Percentiles rank a stretch among this genome's conserved stretches.
Conservation (phyloP, 2,113 vertebrate species). For the Hepsetus odoe region DNA sequence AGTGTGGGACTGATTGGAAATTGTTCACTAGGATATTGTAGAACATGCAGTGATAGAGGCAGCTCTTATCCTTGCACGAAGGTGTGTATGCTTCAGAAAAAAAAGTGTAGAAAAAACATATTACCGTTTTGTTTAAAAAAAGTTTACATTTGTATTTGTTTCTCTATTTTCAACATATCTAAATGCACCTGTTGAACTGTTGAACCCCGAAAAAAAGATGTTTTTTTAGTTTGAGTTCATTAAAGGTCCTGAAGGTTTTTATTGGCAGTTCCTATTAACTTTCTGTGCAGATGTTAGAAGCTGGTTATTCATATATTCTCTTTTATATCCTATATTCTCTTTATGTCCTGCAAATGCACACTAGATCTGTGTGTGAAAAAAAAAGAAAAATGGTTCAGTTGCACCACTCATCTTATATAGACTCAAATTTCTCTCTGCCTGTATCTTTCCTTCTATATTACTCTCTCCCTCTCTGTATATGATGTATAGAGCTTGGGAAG, state of each 20-base stretch:
- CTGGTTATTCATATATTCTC: conserved; percentile 1
- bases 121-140: too few species aligned
- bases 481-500: conserved; percentile 14
- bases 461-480: conserved; percentile 11
- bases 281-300: not conserved
- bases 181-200: not conserved
- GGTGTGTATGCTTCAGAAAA: too few species aligned
- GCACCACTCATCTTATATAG: conserved; percentile 5
- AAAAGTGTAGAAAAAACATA: too few species aligned
- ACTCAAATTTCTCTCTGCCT: not conserved
- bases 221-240: not conserved
- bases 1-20: too few species aligned
- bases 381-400: conserved; percentile 12
- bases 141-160: too few species aligned
- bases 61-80: too few species aligned
- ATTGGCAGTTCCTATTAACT: not conserved
- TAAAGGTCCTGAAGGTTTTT: not conserved
- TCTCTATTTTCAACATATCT: too few species aligned
- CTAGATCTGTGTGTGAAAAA: not conserved
- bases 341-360: not conserved
- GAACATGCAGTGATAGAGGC: too few species aligned
- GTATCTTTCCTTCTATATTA: not conserved
- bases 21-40: too few species aligned
- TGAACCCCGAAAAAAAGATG: not conserved
- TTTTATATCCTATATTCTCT: not conserved